Conservation (phyloP, 2,113 vertebrate genomes). For the Mola mola region DNA sequence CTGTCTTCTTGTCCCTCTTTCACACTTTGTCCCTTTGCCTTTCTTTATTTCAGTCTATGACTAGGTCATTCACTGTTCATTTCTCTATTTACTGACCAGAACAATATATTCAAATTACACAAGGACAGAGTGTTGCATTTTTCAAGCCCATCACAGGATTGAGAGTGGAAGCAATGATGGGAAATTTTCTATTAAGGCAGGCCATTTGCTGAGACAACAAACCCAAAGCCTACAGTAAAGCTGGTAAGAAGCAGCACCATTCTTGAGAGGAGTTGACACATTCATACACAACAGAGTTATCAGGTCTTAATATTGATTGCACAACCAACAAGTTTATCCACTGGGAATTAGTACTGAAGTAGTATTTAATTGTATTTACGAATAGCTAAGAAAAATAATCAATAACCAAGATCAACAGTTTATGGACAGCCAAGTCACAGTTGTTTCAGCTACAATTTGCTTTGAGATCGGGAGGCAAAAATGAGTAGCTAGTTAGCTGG, state of each 20-base stretch:
- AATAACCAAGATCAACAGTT: no score
- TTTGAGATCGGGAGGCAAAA: no score
- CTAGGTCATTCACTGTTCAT: conserved; percentile 38
- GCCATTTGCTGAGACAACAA: conserved; percentile 48
- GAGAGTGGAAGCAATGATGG: conserved; percentile 41
- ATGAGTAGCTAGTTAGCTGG: no score
- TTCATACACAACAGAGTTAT: background rate
- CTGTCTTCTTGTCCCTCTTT: conserved; percentile 3
- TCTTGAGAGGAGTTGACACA: conserved; percentile 2
- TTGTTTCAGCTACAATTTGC: no score
- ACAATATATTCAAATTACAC: conserved; percentile 52
- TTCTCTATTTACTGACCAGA: conserved; percentile 55
- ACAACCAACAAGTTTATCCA: no score
- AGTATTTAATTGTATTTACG: no score
- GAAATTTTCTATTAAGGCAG: conserved; percentile 51
- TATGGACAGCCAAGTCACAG: no score
- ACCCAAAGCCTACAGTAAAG: background rate
- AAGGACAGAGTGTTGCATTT: conserved; percentile 55
- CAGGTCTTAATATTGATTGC: no score
- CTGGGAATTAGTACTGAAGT: no score
- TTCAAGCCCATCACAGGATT: conserved; percentile 45
- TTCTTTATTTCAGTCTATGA: conserved; percentile 24
- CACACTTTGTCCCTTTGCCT: conserved; percentile 40
- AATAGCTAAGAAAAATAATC: no score
- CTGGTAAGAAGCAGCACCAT: background rate